phyloP scores from a whole-genome alignment of 2,113 vertebrate species.

The Clarias gariepinus region DNA sequence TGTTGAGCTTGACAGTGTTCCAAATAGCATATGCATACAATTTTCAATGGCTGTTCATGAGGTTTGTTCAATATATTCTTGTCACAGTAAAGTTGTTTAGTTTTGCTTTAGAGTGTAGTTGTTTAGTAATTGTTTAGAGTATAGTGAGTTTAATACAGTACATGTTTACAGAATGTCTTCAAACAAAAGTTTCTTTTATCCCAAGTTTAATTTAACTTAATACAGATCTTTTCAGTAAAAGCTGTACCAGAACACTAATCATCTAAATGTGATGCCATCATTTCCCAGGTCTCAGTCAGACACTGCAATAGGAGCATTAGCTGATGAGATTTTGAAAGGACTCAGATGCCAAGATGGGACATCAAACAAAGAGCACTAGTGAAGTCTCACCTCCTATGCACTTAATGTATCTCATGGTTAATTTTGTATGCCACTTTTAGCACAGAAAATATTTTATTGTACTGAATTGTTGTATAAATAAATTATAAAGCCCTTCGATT shows the following conservation, averaged over 20 bases:
- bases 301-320: conserved; percentile 70
- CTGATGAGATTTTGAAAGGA: conserved; percentile 72
- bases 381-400: background rate
- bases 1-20: conserved; percentile 32
- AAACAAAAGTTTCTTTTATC: background rate
- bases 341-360: background rate
- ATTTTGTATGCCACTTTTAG: too few species aligned
- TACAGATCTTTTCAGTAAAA: background rate
- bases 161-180: too few species aligned
- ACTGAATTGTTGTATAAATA: too few species aligned
- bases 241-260: background rate
- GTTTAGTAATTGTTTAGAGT: background rate
- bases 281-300: conserved; percentile 70
- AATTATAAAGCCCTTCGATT: too few species aligned
- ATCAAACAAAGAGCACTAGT: background rate
- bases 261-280: background rate
- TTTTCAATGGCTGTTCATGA: conserved; percentile 6
- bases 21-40: conserved; percentile 37
- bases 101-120: background rate
- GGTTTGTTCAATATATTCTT: background rate
- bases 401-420: too few species aligned
- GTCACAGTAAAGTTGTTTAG: background rate
- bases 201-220: background rate
- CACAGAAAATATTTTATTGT: too few species aligned
- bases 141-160: background rate